A percentile compares a stretch with the other conserved stretches of the same genome.
Evolutionary conservation across 2,888 invertebrate genomes (phyloP).

Genomic region (Cylloceria caligata): DNA sequence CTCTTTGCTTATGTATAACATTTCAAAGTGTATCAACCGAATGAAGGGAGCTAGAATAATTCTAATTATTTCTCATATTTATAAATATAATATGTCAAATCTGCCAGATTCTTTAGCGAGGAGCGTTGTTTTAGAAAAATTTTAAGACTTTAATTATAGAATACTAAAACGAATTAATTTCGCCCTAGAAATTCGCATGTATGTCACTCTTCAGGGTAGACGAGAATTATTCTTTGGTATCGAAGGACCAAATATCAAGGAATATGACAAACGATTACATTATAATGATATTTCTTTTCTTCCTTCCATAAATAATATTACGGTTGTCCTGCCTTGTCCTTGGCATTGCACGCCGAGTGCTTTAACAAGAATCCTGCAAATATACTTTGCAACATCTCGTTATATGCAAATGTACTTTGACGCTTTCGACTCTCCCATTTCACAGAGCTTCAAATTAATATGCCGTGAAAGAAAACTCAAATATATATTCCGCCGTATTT

Average conservation of each 20-base stretch:
- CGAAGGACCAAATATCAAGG: background rate
- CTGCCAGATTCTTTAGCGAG: too few relatives aligned
- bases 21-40: background rate
- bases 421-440: background rate
- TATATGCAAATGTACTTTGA: conserved; percentile 28
- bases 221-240: background rate
- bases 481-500: background rate
- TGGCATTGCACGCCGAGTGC: background rate
- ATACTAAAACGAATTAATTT: too few relatives aligned
- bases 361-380: background rate
- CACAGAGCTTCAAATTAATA: conserved; percentile 1
- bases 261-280: background rate
- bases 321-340: background rate
- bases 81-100: too few relatives aligned
- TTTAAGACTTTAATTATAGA: too few relatives aligned
- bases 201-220: too few relatives aligned
- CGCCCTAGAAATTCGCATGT: too few relatives aligned
- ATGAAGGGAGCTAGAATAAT: background rate
- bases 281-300: background rate
- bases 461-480: background rate
- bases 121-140: too few relatives aligned
- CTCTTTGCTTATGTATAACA: background rate
- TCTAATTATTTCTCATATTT: too few relatives aligned
- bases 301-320: background rate
- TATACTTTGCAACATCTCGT: background rate